A percentile compares a stretch with the other conserved stretches of the same genome.
Evolutionary conservation across 2,113 vertebrate species (phyloP).

Genomic region (Serilophus lunatus): DNA sequence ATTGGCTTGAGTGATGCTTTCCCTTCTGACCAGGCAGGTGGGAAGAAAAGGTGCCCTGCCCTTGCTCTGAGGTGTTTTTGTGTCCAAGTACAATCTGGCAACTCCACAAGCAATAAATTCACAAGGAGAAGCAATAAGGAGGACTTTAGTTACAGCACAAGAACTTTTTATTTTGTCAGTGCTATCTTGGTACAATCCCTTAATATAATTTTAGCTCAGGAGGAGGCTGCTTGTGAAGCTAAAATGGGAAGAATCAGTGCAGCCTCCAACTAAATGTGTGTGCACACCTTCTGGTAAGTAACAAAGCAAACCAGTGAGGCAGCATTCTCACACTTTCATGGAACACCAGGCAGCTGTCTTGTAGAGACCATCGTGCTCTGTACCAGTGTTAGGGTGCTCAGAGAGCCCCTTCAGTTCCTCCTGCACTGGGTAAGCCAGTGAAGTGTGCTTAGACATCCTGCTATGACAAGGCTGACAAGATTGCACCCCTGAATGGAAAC

Average conservation of each 20-base stretch:
- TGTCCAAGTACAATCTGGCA: slow-evolving; percentile 3
- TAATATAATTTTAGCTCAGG: not conserved
- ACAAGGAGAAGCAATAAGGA: not conserved
- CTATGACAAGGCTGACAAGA: not conserved
- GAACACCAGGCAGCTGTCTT: not conserved
- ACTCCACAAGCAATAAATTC: slow-evolving; percentile 5
- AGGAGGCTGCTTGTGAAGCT: not conserved
- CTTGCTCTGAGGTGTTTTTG: not conserved
- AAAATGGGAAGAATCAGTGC: not conserved
- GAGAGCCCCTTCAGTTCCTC: not conserved
- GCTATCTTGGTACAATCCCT: not conserved
- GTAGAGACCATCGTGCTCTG: not conserved
- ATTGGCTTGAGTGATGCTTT: not conserved
- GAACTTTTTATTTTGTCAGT: not conserved
- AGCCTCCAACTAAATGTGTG: not conserved
- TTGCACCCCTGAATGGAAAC: not conserved
- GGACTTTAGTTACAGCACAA: not conserved
- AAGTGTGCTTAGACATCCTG: not conserved
- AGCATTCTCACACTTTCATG: rapidly evolving
- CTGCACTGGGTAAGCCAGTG: not conserved
- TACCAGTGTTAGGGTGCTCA: not conserved
- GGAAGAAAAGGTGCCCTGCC: slow-evolving; percentile 21
- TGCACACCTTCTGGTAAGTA: not conserved
- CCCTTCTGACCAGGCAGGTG: not conserved
- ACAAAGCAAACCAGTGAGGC: not conserved